Percentiles rank a stretch among this genome's conserved stretches.
Evolutionary conservation across 2,113 vertebrate species (phyloP).

Genomic region (Elanus axillaris): DNA sequence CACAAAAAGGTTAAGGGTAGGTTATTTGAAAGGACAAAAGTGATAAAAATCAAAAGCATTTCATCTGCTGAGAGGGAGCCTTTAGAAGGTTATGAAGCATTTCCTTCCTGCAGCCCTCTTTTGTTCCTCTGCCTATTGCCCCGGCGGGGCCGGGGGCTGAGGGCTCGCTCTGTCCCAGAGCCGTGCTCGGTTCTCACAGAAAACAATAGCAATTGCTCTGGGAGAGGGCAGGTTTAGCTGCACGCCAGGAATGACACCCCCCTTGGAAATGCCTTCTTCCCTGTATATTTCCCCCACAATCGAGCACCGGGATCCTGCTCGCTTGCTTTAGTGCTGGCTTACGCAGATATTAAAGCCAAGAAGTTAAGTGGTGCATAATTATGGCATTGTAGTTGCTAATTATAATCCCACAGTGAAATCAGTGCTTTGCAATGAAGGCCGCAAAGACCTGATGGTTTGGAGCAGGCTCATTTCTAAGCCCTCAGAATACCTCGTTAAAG

Average conservation of each 20-base stretch:
- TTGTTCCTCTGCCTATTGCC: neutral
- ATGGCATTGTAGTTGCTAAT: constrained; percentile 68
- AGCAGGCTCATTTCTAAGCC: neutral
- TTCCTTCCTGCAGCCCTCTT: constrained; percentile 27
- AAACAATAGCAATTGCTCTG: neutral
- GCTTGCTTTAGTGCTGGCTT: neutral
- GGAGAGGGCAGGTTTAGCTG: neutral
- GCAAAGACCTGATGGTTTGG: constrained; percentile 9
- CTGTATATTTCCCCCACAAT: neutral
- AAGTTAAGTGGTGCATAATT: constrained; percentile 68
- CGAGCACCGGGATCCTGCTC: neutral
- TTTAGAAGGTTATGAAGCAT: neutral
- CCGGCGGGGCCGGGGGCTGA: neutral
- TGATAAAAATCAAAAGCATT: neutral
- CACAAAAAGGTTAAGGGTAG: neutral
- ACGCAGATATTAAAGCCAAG: constrained; percentile 53
- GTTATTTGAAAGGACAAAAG: neutral
- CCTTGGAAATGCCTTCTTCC: neutral
- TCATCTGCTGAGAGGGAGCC: neutral
- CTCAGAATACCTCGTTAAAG: neutral
- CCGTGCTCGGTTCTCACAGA: neutral
- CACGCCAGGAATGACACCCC: neutral
- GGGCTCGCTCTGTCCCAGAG: neutral
- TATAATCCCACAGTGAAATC: constrained; percentile 69
- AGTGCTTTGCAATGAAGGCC: constrained; percentile 32